Evolutionary conservation across 2,797 vertebrate species (phyloP), one percentile per base, ranked within the genome.

Genomic region (Schizopygopsis malacanthus): DNA sequence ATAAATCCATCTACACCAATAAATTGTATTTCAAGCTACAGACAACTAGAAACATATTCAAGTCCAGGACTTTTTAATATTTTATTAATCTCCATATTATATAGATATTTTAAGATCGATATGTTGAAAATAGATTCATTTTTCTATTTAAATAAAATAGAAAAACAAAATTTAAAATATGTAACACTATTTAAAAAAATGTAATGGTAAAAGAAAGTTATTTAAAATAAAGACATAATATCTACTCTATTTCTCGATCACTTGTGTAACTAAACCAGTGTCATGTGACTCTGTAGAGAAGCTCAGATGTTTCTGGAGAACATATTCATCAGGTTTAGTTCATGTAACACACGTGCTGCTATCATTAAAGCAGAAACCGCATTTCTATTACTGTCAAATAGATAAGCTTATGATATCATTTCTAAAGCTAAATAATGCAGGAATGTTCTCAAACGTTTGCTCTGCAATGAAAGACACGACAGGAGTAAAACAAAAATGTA

Each of bases 401-500:
- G 9, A 3, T 13, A n/a, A 0, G 37, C 69, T 12, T 43, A 71
- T 70, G 25, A 72, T 12, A 41, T 45, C 0, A 72, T 25, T 72
- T 47, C 71, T 73, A 9, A 28, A 28, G 43, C n/a, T 47, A 25
- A 72, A 16, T 16, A 13, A 25, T 28, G 43, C 2, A 73, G 6
- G n/a, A 72, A 41, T 6, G 18, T 10, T 59, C 16, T 16, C 18
- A 22, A 10, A 59, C 1, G 22, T 59, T 61, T 59, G 22, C 22
- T 25, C n/a, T 37, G 65, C 65, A 78, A 43, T 82, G 87, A 90
- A 91, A 89, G 90, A 91, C 91, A 89, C 12, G 2, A 85, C 54
- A 0, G 81, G 39, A 37, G 87, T 69, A 88, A 93, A 94, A 94
- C 33, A 12, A 85, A 84, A 78, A 93, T 92, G 37, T 92, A 89